Conservation (phyloP, 1,140 invertebrate genomes). For the Drosophila fuyamai region DNA sequence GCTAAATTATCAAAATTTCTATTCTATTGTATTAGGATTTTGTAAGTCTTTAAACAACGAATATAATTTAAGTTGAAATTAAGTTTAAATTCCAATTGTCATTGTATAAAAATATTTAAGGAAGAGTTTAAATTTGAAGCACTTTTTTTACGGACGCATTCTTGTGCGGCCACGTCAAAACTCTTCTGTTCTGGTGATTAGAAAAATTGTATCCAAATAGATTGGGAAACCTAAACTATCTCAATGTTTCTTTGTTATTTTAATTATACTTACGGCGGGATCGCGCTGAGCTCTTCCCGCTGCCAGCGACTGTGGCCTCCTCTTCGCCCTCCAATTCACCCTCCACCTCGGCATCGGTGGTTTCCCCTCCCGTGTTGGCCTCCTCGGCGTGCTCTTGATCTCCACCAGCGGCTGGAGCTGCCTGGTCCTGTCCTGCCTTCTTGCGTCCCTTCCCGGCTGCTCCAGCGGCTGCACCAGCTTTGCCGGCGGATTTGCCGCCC, state of each 20-base stretch:
- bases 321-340: constrained; percentile 61
- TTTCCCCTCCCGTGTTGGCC: constrained; percentile 50
- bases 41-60: too few species aligned
- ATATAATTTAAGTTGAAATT: too few species aligned
- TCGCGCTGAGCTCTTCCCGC: constrained; percentile 62
- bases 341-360: constrained; percentile 51
- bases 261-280: constrained; percentile 56
- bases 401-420: background rate
- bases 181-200: too few species aligned
- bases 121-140: too few species aligned
- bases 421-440: constrained; percentile 68
- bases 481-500: constrained; percentile 39
- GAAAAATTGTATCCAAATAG: too few species aligned
- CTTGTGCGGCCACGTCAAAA: too few species aligned
- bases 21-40: too few species aligned
- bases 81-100: too few species aligned
- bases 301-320: constrained; percentile 58
- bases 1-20: too few species aligned
- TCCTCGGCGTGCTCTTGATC: constrained; percentile 35
- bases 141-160: too few species aligned
- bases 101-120: too few species aligned
- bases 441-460: constrained; percentile 53
- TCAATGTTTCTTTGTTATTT: background rate
- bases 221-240: too few species aligned
- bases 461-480: background rate